These are phyloP conservation scores for Lepidurus packardi DNA, from an alignment of 1,140 invertebrate genomes.

Conservation along the genomic window DNA sequence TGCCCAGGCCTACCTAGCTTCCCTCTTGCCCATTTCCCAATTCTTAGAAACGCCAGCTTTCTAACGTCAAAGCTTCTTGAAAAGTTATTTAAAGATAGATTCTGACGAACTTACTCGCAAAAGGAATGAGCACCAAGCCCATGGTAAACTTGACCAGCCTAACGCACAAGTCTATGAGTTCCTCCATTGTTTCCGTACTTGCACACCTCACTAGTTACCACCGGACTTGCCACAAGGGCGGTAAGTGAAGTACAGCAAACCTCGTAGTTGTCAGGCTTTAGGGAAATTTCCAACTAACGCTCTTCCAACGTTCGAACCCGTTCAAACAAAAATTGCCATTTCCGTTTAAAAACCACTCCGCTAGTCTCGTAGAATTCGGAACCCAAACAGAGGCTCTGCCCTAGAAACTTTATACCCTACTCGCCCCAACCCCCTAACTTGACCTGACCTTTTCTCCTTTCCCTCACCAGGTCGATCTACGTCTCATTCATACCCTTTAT, in stretches of 20 bases:
- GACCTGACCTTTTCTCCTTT: background rate
- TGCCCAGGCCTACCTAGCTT: background rate
- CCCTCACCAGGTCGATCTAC: background rate
- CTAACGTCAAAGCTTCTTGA: background rate
- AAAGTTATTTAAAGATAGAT: background rate
- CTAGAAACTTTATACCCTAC: background rate
- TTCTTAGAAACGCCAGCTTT: background rate
- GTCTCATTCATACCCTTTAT: background rate
- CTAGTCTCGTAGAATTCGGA: constrained; percentile 10
- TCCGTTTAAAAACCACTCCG: constrained; percentile 11
- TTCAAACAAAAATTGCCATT: background rate
- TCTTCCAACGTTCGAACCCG: constrained; percentile 8
- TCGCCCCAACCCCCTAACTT: background rate
- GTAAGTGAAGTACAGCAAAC: background rate
- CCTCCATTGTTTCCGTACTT: background rate
- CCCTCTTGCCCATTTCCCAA: background rate
- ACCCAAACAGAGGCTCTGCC: background rate
- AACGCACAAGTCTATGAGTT: background rate
- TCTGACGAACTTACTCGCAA: background rate
- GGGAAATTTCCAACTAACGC: background rate
- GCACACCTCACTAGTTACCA: background rate
- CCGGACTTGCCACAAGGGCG: constrained; percentile 16
- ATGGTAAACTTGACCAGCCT: background rate
- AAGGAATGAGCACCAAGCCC: background rate
- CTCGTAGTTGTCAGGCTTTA: background rate